Conservation (phyloP, 2,888 invertebrate genomes). For the Parapristionchus giblindavisi region DNA sequence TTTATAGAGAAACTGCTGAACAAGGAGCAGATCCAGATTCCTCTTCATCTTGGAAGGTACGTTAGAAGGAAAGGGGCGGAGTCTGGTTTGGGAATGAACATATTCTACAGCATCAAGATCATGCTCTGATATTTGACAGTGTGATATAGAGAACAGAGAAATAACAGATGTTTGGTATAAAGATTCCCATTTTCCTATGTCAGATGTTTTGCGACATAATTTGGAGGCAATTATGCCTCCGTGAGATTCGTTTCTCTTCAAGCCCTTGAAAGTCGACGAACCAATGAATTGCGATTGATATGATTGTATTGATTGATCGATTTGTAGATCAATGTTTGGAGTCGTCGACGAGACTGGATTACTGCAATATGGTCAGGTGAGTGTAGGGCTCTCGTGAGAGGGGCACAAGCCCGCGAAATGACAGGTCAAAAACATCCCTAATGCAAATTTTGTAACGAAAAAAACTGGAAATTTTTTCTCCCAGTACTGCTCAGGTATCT, state of each 20-base stretch:
- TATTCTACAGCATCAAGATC: too few relatives aligned
- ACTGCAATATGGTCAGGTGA: conserved; percentile 57
- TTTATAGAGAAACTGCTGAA: conserved; percentile 36
- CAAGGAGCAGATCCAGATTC: conserved; percentile 40
- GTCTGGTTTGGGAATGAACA: neutral
- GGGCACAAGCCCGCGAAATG: neutral
- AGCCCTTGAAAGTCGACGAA: too few relatives aligned
- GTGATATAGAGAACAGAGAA: too few relatives aligned
- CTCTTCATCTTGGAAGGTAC: conserved; percentile 31
- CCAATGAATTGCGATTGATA: neutral
- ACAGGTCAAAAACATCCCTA: neutral
- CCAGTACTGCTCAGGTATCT: too few relatives aligned
- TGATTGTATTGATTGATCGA: neutral
- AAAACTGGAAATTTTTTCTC: neutral
- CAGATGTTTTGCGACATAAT: too few relatives aligned
- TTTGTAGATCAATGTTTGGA: conserved; percentile 62
- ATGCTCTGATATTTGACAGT: too few relatives aligned
- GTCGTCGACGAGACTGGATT: conserved; percentile 65
- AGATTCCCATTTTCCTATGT: too few relatives aligned
- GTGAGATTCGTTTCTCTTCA: too few relatives aligned
- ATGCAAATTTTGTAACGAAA: too few relatives aligned
- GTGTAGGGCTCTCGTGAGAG: neutral
- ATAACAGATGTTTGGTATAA: too few relatives aligned
- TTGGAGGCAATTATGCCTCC: too few relatives aligned
- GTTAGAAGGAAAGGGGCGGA: neutral